These are phyloP conservation scores for Ctenodactylus gundi DNA, from an alignment of 2,113 vertebrate genomes.

Conservation along the genomic window DNA sequence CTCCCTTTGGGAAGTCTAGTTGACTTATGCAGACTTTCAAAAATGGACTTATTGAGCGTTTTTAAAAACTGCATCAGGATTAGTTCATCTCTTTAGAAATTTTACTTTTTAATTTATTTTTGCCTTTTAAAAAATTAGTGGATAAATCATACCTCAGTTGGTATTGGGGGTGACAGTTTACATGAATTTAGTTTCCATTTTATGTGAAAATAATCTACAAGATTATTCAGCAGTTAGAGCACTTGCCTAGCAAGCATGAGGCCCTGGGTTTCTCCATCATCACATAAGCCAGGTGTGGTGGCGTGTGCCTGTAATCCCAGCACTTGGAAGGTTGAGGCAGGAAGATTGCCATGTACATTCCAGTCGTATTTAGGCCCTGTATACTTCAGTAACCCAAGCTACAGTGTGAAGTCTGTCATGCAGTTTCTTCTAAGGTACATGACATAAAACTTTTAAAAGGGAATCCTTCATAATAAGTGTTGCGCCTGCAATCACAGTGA, in stretches of 20 bases:
- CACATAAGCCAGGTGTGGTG: too few species aligned
- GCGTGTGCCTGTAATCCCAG: too few species aligned
- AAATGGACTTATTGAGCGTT: constrained; percentile 25
- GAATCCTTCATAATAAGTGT: background rate
- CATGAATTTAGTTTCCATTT: constrained; percentile 29
- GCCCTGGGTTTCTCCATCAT: too few species aligned
- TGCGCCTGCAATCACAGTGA: background rate
- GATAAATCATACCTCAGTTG: background rate
- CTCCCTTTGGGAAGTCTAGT: background rate
- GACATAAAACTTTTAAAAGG: background rate
- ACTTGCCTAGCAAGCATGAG: too few species aligned
- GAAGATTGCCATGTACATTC: background rate
- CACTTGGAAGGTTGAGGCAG: too few species aligned
- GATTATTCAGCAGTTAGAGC: too few species aligned
- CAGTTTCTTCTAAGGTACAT: constrained; percentile 11
- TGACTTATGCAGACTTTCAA: constrained; percentile 6
- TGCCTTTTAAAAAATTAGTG: background rate
- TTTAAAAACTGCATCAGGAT: constrained; percentile 30
- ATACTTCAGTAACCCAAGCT: background rate
- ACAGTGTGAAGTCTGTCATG: background rate
- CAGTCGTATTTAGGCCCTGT: background rate
- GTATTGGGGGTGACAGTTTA: too few species aligned
- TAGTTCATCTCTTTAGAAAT: constrained; percentile 46
- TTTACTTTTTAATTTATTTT: constrained; percentile 45
- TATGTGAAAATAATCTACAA: constrained; percentile 2